Conservation (phyloP, 2,888 invertebrate species). For the Acrobasis suavella region DNA sequence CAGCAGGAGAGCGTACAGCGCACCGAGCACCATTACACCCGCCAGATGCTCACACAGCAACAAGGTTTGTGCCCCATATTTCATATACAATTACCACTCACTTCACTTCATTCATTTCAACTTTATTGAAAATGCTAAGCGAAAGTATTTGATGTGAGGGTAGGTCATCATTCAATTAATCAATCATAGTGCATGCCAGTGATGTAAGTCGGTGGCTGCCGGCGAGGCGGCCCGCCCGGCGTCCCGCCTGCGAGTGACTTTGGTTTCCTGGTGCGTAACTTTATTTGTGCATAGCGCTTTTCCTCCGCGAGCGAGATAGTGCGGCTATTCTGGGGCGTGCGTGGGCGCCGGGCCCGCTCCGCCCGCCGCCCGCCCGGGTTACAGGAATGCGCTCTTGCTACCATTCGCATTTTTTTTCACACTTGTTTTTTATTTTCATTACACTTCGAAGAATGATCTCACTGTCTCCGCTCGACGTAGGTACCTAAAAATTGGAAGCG, state of each 20-base stretch:
- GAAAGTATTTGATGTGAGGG: constrained; percentile 15
- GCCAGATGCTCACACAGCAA: constrained; percentile 89
- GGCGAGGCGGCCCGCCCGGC: constrained; percentile 39
- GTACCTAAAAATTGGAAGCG: constrained; percentile 42
- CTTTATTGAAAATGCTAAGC: constrained; percentile 31
- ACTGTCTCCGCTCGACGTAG: constrained; percentile 40
- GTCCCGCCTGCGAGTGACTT: constrained; percentile 62
- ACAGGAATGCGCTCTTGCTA: constrained; percentile 46
- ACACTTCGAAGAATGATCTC: constrained; percentile 47
- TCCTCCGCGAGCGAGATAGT: constrained; percentile 67
- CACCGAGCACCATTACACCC: constrained; percentile 90
- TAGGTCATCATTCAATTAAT: constrained; percentile 17
- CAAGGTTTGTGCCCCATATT: constrained; percentile 84
- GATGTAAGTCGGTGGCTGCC: constrained; percentile 33
- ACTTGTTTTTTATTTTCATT: constrained; percentile 45
- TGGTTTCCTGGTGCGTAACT: constrained; percentile 67
- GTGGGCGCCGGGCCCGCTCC: constrained; percentile 47
- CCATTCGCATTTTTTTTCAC: constrained; percentile 46
- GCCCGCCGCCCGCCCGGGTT: constrained; percentile 37
- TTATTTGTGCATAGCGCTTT: constrained; percentile 79
- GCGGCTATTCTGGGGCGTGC: constrained; percentile 71
- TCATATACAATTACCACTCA: constrained; percentile 37
- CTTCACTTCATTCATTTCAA: neutral
- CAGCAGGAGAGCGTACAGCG: constrained; percentile 74
- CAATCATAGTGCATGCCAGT: constrained; percentile 9